Percentiles rank a stretch among this genome's conserved stretches.
Evolutionary conservation across 2,888 invertebrate genomes (phyloP).

Genomic region (Hypolimnas misippus): DNA sequence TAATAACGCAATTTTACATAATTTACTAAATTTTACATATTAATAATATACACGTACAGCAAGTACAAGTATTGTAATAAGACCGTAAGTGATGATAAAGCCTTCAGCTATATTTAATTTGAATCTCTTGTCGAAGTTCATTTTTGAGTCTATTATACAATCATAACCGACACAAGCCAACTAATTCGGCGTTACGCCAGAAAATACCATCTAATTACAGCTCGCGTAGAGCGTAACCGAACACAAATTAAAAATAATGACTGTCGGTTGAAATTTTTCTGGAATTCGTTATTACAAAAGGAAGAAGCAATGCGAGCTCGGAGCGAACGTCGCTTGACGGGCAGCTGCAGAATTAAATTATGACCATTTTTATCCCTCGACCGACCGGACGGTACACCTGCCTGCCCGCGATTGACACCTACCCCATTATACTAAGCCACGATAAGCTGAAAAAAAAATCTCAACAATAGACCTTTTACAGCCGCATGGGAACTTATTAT

Average conservation of each 20-base stretch:
- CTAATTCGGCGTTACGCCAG: slow-evolving; percentile 49
- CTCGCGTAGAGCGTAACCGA: slow-evolving; percentile 56
- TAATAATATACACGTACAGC: neutral
- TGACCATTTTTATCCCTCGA: slow-evolving; percentile 77
- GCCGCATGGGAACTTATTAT: slow-evolving; percentile 82
- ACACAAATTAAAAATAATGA: slow-evolving; percentile 71
- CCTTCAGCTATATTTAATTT: slow-evolving; percentile 30
- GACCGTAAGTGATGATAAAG: slow-evolving; percentile 22
- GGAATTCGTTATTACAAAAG: slow-evolving; percentile 74
- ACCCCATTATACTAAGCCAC: slow-evolving; percentile 74
- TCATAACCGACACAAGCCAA: slow-evolving; percentile 42
- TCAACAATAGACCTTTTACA: slow-evolving; percentile 76
- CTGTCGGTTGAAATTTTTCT: slow-evolving; percentile 65
- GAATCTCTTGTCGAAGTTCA: slow-evolving; percentile 33
- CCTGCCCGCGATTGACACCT: slow-evolving; percentile 80
- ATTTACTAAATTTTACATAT: neutral
- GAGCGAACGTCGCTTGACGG: slow-evolving; percentile 75
- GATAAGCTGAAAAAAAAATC: slow-evolving; percentile 66
- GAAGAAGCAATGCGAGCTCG: slow-evolving; percentile 61
- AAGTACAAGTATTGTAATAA: slow-evolving; percentile 18
- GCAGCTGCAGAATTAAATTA: slow-evolving; percentile 83
- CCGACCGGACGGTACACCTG: slow-evolving; percentile 68
- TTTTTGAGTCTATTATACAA: slow-evolving; percentile 33
- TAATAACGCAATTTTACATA: neutral
- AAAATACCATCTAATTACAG: slow-evolving; percentile 55